Evolutionary conservation across 2,797 vertebrate genomes (phyloP).

Genomic region (Scarus forsteni): DNA sequence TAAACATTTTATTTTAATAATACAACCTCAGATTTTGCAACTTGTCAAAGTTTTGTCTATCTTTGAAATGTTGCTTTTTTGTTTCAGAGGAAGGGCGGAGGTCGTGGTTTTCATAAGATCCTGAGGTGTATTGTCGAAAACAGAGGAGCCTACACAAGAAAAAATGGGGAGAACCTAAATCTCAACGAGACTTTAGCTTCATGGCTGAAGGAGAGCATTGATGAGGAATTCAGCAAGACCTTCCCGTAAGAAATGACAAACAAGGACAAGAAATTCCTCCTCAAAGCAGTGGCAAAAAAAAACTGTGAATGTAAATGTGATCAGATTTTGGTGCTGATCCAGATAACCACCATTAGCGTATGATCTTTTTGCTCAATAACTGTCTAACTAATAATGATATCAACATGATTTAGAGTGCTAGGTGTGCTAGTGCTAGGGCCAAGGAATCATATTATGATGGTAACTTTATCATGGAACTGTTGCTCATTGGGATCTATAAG

Average conservation of each 20-base stretch:
- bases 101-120: accelerated
- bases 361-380: too few relatives aligned
- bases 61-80: background rate
- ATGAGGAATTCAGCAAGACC: slow-evolving; percentile 57
- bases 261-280: too few relatives aligned
- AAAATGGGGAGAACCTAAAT: slow-evolving; percentile 14
- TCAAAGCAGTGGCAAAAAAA: too few relatives aligned
- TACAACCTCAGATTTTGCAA: background rate
- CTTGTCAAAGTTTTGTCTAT: background rate
- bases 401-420: too few relatives aligned
- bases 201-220: slow-evolving; percentile 43
- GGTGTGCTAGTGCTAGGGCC: too few relatives aligned
- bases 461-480: too few relatives aligned
- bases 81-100: accelerated
- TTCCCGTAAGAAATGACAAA: slow-evolving; percentile 53
- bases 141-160: background rate
- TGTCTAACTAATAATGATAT: too few relatives aligned
- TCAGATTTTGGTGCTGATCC: too few relatives aligned
- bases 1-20: background rate
- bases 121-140: slow-evolving; percentile 30
- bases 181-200: slow-evolving; percentile 48
- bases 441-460: too few relatives aligned
- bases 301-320: too few relatives aligned
- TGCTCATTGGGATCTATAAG: too few relatives aligned
- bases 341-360: too few relatives aligned